phyloP scores from a whole-genome alignment of 2,797 vertebrate genomes.

The Malacoctenus gilli region DNA sequence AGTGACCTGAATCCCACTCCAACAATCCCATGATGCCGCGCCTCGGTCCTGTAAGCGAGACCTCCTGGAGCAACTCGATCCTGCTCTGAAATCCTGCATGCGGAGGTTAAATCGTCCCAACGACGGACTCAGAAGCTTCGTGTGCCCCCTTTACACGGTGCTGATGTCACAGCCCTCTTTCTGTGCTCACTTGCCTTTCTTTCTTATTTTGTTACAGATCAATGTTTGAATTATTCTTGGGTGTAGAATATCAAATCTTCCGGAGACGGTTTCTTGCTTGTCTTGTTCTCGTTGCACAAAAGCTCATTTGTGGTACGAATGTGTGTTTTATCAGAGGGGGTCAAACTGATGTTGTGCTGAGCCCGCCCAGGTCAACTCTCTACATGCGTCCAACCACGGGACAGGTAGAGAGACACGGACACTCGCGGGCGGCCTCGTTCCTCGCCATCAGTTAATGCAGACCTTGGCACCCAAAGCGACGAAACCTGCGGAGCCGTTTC shows the following conservation, averaged over 20 bases:
- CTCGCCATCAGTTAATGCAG: too few relatives aligned
- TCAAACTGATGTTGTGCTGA: too few relatives aligned
- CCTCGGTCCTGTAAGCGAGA: slow-evolving; percentile 17
- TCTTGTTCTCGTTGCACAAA: too few relatives aligned
- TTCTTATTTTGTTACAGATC: not conserved
- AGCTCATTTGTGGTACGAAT: too few relatives aligned
- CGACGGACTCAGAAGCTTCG: too few relatives aligned
- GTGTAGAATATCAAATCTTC: not conserved
- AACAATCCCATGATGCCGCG: too few relatives aligned
- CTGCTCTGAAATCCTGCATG: not conserved
- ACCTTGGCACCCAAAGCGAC: slow-evolving; percentile 10
- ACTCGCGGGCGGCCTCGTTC: too few relatives aligned
- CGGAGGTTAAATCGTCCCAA: not conserved
- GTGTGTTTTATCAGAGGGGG: too few relatives aligned
- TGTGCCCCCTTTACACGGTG: not conserved
- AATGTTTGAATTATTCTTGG: not conserved
- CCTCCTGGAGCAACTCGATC: slow-evolving; percentile 19
- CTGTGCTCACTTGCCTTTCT: not conserved
- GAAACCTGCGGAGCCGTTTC: not conserved
- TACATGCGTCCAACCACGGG: too few relatives aligned
- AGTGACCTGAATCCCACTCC: too few relatives aligned
- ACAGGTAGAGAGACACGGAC: too few relatives aligned
- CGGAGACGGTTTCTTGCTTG: not conserved
- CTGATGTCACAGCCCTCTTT: not conserved
- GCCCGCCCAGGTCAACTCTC: too few relatives aligned